These are phyloP conservation scores for Drosophila anceps DNA, from an alignment of 2,888 invertebrate species.

Conservation along the genomic window DNA sequence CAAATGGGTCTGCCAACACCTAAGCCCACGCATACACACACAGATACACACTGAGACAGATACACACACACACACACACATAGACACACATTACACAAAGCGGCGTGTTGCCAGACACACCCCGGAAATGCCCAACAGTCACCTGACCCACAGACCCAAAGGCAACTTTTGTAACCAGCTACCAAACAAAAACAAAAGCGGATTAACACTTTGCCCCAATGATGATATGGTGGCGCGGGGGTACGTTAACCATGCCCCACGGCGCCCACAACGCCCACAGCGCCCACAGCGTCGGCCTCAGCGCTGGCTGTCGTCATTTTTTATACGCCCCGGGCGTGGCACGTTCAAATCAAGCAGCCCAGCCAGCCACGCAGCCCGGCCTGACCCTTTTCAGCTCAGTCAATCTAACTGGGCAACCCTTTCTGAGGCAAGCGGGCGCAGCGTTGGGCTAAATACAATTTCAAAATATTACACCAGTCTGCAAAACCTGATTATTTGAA, in stretches of 20 bases:
- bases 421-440: constrained; percentile 32
- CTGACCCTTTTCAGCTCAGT: constrained; percentile 71
- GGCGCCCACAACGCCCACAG: constrained; percentile 29
- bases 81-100: constrained; percentile 1
- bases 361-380: constrained; percentile 24
- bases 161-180: constrained; percentile 52
- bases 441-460: constrained; percentile 26
- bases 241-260: constrained; percentile 27
- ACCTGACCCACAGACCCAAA: constrained; percentile 49
- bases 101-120: constrained; percentile 48
- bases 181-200: constrained; percentile 70
- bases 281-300: constrained; percentile 24
- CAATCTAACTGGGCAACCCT: constrained; percentile 69
- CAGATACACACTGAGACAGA: neutral
- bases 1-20: constrained; percentile 60
- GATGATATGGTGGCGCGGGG: constrained; percentile 61
- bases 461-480: constrained; percentile 55
- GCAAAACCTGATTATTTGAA: constrained; percentile 21
- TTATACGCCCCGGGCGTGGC: constrained; percentile 49
- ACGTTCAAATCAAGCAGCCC: constrained; percentile 39
- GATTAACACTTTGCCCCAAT: constrained; percentile 73
- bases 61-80: neutral
- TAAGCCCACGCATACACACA: constrained; percentile 27
- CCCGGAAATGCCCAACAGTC: constrained; percentile 45
- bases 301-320: constrained; percentile 54